Evolutionary conservation across 1,140 invertebrate genomes (phyloP), one percentile per base, ranked within the genome.

Genomic region (Neocloeon triangulifer): DNA sequence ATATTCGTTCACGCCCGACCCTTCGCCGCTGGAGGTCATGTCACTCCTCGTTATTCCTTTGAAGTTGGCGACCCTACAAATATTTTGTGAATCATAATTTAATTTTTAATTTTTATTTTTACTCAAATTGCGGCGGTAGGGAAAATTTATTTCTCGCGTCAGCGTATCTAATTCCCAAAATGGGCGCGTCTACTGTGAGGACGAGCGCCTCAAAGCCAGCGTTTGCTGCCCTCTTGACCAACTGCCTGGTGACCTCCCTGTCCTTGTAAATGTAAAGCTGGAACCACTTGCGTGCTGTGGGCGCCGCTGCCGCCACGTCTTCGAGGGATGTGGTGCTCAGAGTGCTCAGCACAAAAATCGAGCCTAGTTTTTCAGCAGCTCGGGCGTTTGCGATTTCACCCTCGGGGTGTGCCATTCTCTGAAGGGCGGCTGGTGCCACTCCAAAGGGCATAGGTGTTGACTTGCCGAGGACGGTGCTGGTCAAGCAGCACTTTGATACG

Each of bases 351-450:
- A 73, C 86, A 43, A 73, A 89, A 25, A 88, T 63, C 1, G 73
- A 73, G 6, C 68, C 69, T 33, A 66, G 55, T 22, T 56, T 55
- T 39, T 69, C 64, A 10, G 77, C 82, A 44, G 82, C 86, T 69
- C 53, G 73, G 1, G 66, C 82, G 50, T 69, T 84, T 23, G 76
- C 86, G 35, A 69, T 56, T 61, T 96, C 88, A 8, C 89, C 89
- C 28, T 86, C 74, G 1, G 73, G 66, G 58, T 89, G 75, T 0
- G 86, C 84, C 79, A 96, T 77, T 43, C 64, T 66, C 46, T 94
- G 88, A 79, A 92, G 86, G 0, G 86, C 86, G 4, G 82, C 80
- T 2, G 89, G 85, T 0, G 88, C 69, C 31, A 95, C 70, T 4
- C 81, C 84, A 16, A 94, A 50, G 0, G 89, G 89, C 57, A 82